These are phyloP conservation scores for Lycaon pictus DNA, from an alignment of 2,113 vertebrate genomes.

Conservation along the genomic window DNA sequence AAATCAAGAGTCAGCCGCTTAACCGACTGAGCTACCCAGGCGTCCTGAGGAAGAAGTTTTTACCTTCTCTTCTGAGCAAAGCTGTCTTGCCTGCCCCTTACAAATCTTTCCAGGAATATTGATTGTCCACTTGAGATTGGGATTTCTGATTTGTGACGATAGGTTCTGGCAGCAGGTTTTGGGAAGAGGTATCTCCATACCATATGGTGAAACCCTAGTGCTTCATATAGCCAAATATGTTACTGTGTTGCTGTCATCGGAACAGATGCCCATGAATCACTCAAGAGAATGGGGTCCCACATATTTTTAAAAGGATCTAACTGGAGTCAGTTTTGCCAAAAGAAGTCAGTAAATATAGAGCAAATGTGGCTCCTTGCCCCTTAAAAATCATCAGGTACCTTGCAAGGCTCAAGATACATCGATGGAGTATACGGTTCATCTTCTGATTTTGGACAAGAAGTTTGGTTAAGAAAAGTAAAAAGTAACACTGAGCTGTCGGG, in stretches of 20 bases:
- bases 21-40: background rate
- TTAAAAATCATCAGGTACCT: background rate
- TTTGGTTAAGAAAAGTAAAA: background rate
- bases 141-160: background rate
- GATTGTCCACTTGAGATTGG: background rate
- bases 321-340: background rate
- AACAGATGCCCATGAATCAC: background rate
- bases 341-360: background rate
- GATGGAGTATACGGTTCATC: background rate
- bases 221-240: background rate
- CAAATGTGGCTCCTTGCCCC: background rate
- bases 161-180: background rate
- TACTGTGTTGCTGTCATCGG: background rate
- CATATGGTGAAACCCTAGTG: background rate
- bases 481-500: background rate
- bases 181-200: background rate
- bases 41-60: background rate
- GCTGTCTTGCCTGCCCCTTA: background rate
- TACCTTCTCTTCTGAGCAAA: background rate
- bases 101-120: background rate
- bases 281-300: background rate
- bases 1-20: background rate
- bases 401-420: background rate
- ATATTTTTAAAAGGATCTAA: conserved; percentile 5
- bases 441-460: background rate